Percentiles rank a stretch among this genome's conserved stretches.
phyloP scores from a whole-genome alignment of 2,797 vertebrate genomes.

The Oceanodroma leucorhoa region DNA sequence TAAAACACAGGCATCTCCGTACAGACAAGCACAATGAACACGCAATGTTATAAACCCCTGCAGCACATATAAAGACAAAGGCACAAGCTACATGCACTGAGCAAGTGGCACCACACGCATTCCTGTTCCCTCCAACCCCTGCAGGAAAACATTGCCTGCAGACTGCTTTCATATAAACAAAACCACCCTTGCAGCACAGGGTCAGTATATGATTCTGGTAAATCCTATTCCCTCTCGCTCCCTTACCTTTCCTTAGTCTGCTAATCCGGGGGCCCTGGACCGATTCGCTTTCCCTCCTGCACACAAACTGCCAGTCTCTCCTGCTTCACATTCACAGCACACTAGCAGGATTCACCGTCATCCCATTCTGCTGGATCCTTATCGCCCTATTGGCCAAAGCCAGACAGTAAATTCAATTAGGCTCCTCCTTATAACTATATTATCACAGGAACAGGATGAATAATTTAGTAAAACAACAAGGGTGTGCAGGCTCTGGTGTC shows the following conservation, averaged over 20 bases:
- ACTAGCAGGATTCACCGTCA: conserved; percentile 63
- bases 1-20: background rate
- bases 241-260: conserved; percentile 60
- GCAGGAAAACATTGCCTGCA: background rate
- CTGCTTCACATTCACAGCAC: conserved; percentile 71
- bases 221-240: background rate
- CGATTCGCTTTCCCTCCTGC: conserved; percentile 15
- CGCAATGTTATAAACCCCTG: background rate
- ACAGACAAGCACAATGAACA: background rate
- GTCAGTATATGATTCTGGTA: background rate
- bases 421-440: conserved; percentile 72
- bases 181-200: background rate
- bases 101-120: background rate
- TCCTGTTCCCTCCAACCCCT: background rate
- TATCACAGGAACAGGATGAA: conserved; percentile 70
- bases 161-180: background rate
- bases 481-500: conserved; percentile 42
- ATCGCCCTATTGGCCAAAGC: conserved; percentile 61
- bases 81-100: background rate
- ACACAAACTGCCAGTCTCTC: conserved; percentile 51
- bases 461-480: conserved; percentile 72
- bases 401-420: conserved; percentile 65
- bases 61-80: conserved; percentile 54
- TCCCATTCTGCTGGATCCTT: conserved; percentile 60
- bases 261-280: conserved; percentile 21